Evolutionary conservation across 2,797 vertebrate species (phyloP), one percentile per base, ranked within the genome.

Genomic region (Heliangelus exortis): DNA sequence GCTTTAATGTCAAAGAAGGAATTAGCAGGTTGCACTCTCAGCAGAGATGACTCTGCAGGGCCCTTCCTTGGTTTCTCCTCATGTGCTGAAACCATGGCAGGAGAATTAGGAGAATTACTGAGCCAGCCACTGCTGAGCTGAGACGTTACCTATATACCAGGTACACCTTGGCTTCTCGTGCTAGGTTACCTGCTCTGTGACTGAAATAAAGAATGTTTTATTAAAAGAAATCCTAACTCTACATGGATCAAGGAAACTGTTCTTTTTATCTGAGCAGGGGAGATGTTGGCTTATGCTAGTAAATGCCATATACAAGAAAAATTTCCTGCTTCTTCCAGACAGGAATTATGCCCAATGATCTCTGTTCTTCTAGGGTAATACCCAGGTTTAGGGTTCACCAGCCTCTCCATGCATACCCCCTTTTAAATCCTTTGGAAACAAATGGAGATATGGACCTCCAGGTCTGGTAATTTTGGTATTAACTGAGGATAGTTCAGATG

Each of bases 351-450:
- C 10, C 31, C 11, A 63, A 3, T 39, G 45, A 20, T 26, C 17
- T 7, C 43, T 62, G 0, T 84, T 34, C 22, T 75, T 55, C 20
- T 25, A 50, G 34, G 33, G 12, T 48, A 66, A 36, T 23, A 63
- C 19, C 31, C 57, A 48, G 23, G 15, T 4, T 84, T 33, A 16
- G 43, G 62, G 48, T 34, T 45, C 19, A 59, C 33, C 19, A 58
- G 15, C 10, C 20, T 48, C 68, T 82, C 39, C 18, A 9, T 2
- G 19, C 15, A 18, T 28, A 17, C 5, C 0, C 2, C 18, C 65
- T 90, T 58, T n/a, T 2, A 41, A 31, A 22, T 65, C n/a, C 19
- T 23, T 2, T 48, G 58, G 47, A 57, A 72, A 15, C 18, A 53
- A 14, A 20, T 43, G n/a, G 43, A 77, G 25, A 54, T 3, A 9